Percentiles rank a stretch among this genome's conserved stretches.
These are phyloP conservation scores for Poecilia latipinna DNA, from an alignment of 2,113 vertebrate genomes.

Conservation along the genomic window DNA sequence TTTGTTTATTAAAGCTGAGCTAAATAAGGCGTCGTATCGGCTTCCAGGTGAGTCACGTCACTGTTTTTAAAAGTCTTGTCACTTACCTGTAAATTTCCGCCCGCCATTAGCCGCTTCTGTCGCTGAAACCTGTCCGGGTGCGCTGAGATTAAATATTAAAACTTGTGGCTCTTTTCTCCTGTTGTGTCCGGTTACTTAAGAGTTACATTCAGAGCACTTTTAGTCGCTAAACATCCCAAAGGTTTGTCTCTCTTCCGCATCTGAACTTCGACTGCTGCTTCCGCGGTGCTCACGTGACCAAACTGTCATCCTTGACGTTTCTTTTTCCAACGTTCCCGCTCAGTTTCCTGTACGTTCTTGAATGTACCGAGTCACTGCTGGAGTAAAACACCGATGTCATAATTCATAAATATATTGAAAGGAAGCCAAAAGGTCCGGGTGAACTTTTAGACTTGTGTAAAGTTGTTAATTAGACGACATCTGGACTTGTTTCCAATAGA, in stretches of 20 bases:
- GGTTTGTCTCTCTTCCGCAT: constrained; percentile 59
- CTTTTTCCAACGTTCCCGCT: neutral
- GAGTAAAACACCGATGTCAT: accelerated
- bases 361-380: neutral
- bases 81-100: constrained; percentile 77
- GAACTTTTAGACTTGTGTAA: no score
- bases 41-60: constrained; percentile 4
- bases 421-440: no score
- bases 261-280: constrained; percentile 37
- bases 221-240: constrained; percentile 13
- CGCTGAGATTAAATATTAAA: neutral
- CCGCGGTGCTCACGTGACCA: constrained; percentile 64
- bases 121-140: neutral
- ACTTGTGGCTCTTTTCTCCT: neutral
- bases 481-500: no score
- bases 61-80: neutral
- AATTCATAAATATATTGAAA: no score
- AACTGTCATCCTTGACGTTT: neutral
- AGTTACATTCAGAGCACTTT: constrained; percentile 5
- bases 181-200: neutral
- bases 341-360: no score
- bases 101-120: constrained; percentile 42
- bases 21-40: no score
- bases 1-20: neutral
- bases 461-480: no score